A percentile compares a stretch with the other conserved stretches of the same genome.
Evolutionary conservation across 1,140 invertebrate species (phyloP).

Genomic region (Bombus soroeensis): DNA sequence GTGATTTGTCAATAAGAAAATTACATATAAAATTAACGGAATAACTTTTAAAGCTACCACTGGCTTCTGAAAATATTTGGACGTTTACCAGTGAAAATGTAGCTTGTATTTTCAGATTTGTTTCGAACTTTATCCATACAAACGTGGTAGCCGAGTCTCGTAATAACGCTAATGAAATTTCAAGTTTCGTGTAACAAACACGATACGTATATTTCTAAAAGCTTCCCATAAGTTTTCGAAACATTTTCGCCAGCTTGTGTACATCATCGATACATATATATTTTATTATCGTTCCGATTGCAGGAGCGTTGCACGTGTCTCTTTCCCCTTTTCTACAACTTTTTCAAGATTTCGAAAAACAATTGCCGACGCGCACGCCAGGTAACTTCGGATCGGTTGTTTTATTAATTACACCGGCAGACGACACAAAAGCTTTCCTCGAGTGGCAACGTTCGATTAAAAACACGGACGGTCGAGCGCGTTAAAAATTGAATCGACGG

Average conservation of each 20-base stretch:
- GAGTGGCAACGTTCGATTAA: conserved; percentile 36
- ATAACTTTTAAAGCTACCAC: not conserved
- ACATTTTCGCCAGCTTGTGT: not conserved
- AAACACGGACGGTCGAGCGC: not conserved
- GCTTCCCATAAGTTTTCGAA: not conserved
- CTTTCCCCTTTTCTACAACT: not conserved
- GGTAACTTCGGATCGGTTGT: not conserved
- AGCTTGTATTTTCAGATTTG: not conserved
- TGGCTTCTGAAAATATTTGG: not conserved
- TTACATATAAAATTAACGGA: not conserved
- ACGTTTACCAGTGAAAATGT: not conserved
- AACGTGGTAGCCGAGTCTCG: too few relatives aligned
- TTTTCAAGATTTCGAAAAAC: not conserved
- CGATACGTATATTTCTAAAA: not conserved
- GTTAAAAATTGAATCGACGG: conserved; percentile 37
- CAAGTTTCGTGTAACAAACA: not conserved
- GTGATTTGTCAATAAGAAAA: not conserved
- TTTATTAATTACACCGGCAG: not conserved
- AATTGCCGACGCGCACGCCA: not conserved
- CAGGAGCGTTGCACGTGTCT: not conserved
- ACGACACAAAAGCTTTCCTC: not conserved
- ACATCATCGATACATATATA: not conserved
- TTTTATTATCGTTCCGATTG: not conserved
- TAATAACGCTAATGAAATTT: not conserved
- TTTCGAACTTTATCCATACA: not conserved